Conservation (phyloP, 2,888 invertebrate species). For the Ochropacha duplaris region DNA sequence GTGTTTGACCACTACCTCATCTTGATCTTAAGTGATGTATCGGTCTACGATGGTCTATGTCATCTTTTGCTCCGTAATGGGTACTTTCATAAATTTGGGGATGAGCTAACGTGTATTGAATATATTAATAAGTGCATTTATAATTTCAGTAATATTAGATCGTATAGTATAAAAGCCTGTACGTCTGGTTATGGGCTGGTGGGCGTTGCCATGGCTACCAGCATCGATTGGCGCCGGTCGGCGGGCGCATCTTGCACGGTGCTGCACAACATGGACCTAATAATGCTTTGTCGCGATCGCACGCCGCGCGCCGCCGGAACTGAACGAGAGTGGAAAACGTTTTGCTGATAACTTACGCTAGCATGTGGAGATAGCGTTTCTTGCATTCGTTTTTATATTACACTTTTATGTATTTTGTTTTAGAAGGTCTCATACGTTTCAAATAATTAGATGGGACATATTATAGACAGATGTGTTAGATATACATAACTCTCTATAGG, state of each 20-base stretch:
- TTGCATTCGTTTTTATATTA: not conserved
- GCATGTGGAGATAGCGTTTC: not conserved
- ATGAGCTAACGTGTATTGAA: too few relatives aligned
- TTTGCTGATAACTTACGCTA: not conserved
- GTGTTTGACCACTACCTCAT: too few relatives aligned
- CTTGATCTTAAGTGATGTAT: too few relatives aligned
- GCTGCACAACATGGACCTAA: constrained; percentile 66
- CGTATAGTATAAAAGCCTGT: constrained; percentile 5
- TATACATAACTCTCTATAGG: too few relatives aligned
- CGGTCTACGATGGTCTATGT: too few relatives aligned
- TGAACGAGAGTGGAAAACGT: not conserved
- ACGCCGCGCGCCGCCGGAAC: not conserved
- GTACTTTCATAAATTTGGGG: too few relatives aligned
- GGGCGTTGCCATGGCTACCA: constrained; percentile 64
- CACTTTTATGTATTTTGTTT: not conserved
- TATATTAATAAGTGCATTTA: not conserved
- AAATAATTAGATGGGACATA: too few relatives aligned
- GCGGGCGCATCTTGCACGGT: constrained; percentile 71
- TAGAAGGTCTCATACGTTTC: too few relatives aligned
- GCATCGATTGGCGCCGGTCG: constrained; percentile 62
- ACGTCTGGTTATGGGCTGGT: constrained; percentile 33
- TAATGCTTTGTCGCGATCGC: constrained; percentile 35
- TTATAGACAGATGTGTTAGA: too few relatives aligned
- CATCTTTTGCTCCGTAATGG: too few relatives aligned
- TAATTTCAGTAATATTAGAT: not conserved